Evolutionary conservation across 2,797 vertebrate genomes (phyloP).

Genomic region (Falco naumanni): DNA sequence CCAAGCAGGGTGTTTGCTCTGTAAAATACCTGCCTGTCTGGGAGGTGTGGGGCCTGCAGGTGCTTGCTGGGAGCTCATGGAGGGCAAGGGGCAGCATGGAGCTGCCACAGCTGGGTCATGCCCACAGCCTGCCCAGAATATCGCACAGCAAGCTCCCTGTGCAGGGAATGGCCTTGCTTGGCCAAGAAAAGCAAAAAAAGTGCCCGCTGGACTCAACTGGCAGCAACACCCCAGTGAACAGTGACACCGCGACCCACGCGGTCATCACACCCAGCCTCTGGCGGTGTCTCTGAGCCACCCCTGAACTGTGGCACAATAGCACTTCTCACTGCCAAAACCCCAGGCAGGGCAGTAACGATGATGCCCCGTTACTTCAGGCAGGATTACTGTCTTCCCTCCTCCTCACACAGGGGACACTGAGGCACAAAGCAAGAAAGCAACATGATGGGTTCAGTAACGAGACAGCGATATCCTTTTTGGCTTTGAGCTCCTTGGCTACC

Average conservation of each 20-base stretch:
- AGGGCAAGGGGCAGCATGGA: rapidly evolving
- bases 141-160: background rate
- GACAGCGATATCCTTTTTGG: rapidly evolving
- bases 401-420: rapidly evolving
- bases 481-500: background rate
- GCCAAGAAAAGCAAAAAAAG: background rate
- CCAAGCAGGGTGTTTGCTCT: background rate
- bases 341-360: rapidly evolving
- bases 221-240: background rate
- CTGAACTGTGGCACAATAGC: rapidly evolving
- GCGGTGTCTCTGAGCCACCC: rapidly evolving
- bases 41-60: background rate
- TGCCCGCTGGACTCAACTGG: background rate
- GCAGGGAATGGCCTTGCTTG: rapidly evolving
- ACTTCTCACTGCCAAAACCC: rapidly evolving
- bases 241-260: rapidly evolving
- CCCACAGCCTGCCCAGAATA: background rate
- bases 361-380: background rate
- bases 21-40: background rate
- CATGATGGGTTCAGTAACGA: rapidly evolving
- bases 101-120: background rate
- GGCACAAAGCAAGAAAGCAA: rapidly evolving
- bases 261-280: background rate
- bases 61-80: background rate
- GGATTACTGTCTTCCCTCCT: background rate